Percentiles rank a stretch among this genome's conserved stretches.
phyloP scores from a whole-genome alignment of 2,888 invertebrate species.

The Eupeodes luniger region DNA sequence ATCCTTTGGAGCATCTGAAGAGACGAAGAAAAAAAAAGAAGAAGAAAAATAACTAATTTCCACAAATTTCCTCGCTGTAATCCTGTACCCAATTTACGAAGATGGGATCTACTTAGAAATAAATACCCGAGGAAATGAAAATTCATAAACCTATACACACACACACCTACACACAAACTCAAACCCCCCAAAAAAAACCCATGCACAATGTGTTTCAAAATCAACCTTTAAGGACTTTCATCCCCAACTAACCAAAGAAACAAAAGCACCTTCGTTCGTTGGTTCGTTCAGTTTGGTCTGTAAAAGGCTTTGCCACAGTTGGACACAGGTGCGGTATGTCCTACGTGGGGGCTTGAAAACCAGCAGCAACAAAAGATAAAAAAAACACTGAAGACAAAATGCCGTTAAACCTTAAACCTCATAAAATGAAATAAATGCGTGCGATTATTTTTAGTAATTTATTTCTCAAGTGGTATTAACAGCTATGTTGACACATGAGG shows the following conservation, averaged over 20 bases:
- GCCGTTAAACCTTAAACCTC: conserved; percentile 75
- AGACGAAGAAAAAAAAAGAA: neutral
- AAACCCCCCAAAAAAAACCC: too few relatives aligned
- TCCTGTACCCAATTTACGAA: conserved; percentile 76
- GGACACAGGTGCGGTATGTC: conserved; percentile 67
- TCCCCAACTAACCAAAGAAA: conserved; percentile 16
- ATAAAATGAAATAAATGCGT: conserved; percentile 76
- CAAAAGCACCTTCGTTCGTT: neutral
- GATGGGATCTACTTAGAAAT: conserved; percentile 74
- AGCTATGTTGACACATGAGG: conserved; percentile 73
- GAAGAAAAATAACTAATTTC: conserved; percentile 70
- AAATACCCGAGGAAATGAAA: conserved; percentile 75
- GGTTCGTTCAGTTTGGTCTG: conserved; percentile 21
- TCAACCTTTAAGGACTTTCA: conserved; percentile 46
- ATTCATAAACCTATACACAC: conserved; percentile 69
- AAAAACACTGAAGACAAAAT: neutral
- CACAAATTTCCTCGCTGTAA: conserved; percentile 75
- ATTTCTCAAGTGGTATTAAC: conserved; percentile 75
- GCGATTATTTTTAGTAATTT: conserved; percentile 76
- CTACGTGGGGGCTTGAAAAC: conserved; percentile 50
- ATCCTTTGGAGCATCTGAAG: conserved; percentile 3
- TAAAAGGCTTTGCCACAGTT: conserved; percentile 28
- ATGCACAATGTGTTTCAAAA: conserved; percentile 9
- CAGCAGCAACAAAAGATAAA: neutral
- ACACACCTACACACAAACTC: conserved; percentile 28